These are phyloP conservation scores for Eretmocerus hayati DNA, from an alignment of 2,888 invertebrate species.

Conservation along the genomic window DNA sequence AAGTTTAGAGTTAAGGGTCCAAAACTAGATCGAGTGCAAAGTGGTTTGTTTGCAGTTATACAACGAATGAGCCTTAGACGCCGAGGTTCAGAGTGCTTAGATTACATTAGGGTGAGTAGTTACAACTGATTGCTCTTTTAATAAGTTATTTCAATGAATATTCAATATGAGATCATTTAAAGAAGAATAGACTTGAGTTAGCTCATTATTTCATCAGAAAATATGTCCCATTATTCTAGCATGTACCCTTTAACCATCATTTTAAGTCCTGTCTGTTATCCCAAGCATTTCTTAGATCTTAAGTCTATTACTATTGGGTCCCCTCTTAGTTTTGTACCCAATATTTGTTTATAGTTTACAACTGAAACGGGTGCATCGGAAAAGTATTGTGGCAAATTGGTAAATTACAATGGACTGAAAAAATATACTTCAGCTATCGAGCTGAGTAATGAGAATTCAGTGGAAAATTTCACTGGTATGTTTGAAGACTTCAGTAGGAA, in stretches of 20 bases:
- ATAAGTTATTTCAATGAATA: no score
- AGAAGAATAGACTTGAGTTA: no score
- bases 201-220: no score
- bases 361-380: conserved; percentile 34
- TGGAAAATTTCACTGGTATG: conserved; percentile 14
- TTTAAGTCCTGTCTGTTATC: no score
- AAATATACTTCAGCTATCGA: not conserved
- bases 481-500: conserved; percentile 21
- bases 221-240: no score
- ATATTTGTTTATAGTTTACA: conserved; percentile 36
- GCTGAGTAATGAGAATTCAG: not conserved
- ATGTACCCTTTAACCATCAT: no score
- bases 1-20: conserved; percentile 31
- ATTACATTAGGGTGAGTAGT: conserved; percentile 50
- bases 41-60: conserved; percentile 51
- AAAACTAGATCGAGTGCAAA: no score
- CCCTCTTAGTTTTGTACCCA: no score
- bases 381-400: conserved; percentile 42
- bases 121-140: no score
- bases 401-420: conserved; percentile 18
- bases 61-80: conserved; percentile 48
- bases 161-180: no score
- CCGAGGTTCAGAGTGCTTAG: conserved; percentile 46
- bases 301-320: no score
- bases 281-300: no score